Evolutionary conservation across 2,888 invertebrate species (phyloP).

Genomic region (Deroplatys truncata): DNA sequence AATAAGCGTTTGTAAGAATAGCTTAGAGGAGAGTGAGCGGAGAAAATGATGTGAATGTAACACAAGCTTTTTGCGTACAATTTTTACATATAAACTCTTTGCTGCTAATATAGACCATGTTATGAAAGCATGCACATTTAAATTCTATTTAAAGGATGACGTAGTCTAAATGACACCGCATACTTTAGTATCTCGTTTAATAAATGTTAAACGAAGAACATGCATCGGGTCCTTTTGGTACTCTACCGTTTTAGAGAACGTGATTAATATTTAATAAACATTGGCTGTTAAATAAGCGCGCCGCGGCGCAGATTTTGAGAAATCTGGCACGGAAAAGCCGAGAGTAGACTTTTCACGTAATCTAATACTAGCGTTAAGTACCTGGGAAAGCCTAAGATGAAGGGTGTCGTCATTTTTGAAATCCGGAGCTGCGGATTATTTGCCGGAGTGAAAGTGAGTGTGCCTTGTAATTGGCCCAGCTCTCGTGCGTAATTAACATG

Average conservation of each 20-base stretch:
- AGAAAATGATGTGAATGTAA: too few species aligned
- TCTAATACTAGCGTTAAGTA: background rate
- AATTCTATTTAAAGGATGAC: too few species aligned
- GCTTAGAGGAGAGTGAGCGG: too few species aligned
- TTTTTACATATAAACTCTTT: too few species aligned
- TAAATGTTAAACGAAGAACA: background rate
- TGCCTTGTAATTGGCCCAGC: background rate
- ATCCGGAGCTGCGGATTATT: background rate
- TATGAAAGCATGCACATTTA: too few species aligned
- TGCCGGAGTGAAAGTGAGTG: background rate
- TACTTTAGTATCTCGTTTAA: background rate
- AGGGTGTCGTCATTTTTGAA: background rate
- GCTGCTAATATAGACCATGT: too few species aligned
- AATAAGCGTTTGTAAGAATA: too few species aligned
- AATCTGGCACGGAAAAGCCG: background rate
- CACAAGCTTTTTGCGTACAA: too few species aligned
- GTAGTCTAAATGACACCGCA: background rate
- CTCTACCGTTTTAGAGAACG: background rate
- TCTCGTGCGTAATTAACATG: background rate
- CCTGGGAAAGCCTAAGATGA: background rate
- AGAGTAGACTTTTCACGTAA: background rate
- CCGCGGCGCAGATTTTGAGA: background rate
- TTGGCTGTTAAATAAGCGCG: background rate
- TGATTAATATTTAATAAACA: background rate
- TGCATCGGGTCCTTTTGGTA: background rate